These are phyloP conservation scores for Tetragnatha montana DNA, from an alignment of 2,888 invertebrate species.

Conservation along the genomic window DNA sequence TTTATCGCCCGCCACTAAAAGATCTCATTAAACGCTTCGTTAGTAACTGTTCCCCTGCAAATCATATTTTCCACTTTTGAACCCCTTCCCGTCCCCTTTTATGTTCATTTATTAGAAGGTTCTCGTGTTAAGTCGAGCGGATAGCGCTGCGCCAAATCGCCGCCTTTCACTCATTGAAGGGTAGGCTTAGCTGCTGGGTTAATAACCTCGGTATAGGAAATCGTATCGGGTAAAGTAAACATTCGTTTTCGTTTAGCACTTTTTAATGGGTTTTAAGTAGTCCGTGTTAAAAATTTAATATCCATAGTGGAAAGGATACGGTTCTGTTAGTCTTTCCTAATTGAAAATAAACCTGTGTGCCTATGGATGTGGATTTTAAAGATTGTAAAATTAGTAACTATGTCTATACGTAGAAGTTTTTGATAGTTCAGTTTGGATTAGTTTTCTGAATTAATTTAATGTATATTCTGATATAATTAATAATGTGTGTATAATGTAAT, in stretches of 20 bases:
- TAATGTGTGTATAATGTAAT: too few relatives aligned
- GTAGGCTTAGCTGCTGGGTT: not conserved
- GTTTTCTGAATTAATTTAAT: too few relatives aligned
- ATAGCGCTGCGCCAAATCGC: not conserved
- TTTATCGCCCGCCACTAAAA: not conserved
- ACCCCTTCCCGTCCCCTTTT: not conserved
- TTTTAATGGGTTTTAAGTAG: not conserved
- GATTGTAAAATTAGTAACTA: too few relatives aligned
- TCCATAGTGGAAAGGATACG: too few relatives aligned
- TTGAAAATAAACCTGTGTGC: too few relatives aligned
- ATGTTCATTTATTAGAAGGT: not conserved
- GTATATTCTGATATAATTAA: too few relatives aligned
- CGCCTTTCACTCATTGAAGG: not conserved
- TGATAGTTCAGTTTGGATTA: too few relatives aligned
- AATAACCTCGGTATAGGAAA: not conserved
- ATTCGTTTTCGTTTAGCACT: not conserved
- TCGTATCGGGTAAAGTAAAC: not conserved
- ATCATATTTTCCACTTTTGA: not conserved
- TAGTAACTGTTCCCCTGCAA: not conserved
- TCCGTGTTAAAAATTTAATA: too few relatives aligned
- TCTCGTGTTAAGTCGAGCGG: not conserved
- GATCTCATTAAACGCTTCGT: constrained; percentile 1
- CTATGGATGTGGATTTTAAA: too few relatives aligned
- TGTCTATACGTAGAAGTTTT: too few relatives aligned
- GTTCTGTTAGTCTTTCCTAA: too few relatives aligned